Base-by-base conservation (phyloP, 2,888 invertebrate species). In the Ectropis crepuscularia region DNA sequence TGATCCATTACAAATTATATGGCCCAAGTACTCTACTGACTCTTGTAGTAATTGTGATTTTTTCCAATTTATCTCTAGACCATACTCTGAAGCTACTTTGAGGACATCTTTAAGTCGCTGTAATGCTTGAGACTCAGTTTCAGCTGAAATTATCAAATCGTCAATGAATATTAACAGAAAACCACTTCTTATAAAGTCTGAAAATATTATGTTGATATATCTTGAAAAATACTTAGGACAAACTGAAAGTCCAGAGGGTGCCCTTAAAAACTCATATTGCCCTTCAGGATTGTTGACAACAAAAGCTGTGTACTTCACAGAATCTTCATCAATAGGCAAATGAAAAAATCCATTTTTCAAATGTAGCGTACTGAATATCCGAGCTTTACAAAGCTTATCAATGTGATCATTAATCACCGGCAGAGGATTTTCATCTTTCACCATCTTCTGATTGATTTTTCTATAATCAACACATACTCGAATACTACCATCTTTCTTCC, bases 71-170 rank as follows among this genome's bases (percentile, higher is more conserved):
- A n/a, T n/a, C n/a, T n/a, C n/a, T n/a, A n/a, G n/a, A n/a, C n/a
- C n/a, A n/a, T n/a, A n/a, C n/a, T n/a, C n/a, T n/a, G n/a, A n/a
- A n/a, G n/a, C n/a, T n/a, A n/a, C n/a, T n/a, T n/a, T n/a, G n/a
- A n/a, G n/a, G n/a, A n/a, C n/a, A n/a, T n/a, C n/a, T n/a, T n/a
- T n/a, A n/a, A n/a, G n/a, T n/a, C n/a, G n/a, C n/a, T 28, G 16
- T 28, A 28, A 28, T 28, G n/a, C n/a, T n/a, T n/a, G n/a, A 28
- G 16, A 28, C 16, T 28, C n/a, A n/a, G n/a, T n/a, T n/a, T n/a
- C n/a, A n/a, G n/a, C n/a, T n/a, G n/a, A n/a, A 49, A 74, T 72
- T 9, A 75, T 38, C 2, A 76, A 36, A 50, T 78, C 72, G 54
- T 78, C 74, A 5, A 76, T 66, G 53, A 70, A 75, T 55, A 74